These are phyloP conservation scores for Drosophila burlai DNA, from an alignment of 1,140 invertebrate species.

Conservation along the genomic window DNA sequence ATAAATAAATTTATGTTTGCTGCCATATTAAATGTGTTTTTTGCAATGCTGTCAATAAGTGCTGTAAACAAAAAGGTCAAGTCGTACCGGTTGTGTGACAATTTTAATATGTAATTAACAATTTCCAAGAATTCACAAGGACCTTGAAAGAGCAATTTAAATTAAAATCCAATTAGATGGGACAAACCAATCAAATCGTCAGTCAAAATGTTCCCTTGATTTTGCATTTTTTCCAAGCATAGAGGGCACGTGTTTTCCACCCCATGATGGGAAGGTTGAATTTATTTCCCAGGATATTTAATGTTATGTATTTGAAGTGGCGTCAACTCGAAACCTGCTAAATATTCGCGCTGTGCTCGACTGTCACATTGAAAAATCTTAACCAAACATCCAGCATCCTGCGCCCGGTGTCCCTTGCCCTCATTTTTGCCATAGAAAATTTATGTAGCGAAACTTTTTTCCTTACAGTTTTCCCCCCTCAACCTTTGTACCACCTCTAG, in stretches of 20 bases:
- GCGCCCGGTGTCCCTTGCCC: neutral
- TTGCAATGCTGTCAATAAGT: neutral
- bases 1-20: neutral
- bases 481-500: conserved; percentile 7
- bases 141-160: conserved; percentile 34
- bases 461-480: conserved; percentile 14
- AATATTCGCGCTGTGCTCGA: conserved; percentile 53
- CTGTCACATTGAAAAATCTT: conserved; percentile 69
- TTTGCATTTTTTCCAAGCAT: conserved; percentile 27
- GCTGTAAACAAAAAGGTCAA: neutral
- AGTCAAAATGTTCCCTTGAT: conserved; percentile 40
- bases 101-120: neutral
- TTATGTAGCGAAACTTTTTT: conserved; percentile 68
- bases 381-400: conserved; percentile 7
- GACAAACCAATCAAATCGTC: conserved; percentile 46
- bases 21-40: neutral
- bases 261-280: conserved; percentile 22
- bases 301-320: conserved; percentile 50
- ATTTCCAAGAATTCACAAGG: conserved; percentile 1
- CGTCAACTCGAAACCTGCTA: conserved; percentile 53
- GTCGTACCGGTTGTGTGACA: neutral
- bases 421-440: conserved; percentile 43
- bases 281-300: conserved; percentile 8
- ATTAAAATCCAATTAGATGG: conserved; percentile 58
- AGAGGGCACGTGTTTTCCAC: neutral